Evolutionary conservation across 2,113 vertebrate genomes (phyloP).

Genomic region (Smithornis capensis): DNA sequence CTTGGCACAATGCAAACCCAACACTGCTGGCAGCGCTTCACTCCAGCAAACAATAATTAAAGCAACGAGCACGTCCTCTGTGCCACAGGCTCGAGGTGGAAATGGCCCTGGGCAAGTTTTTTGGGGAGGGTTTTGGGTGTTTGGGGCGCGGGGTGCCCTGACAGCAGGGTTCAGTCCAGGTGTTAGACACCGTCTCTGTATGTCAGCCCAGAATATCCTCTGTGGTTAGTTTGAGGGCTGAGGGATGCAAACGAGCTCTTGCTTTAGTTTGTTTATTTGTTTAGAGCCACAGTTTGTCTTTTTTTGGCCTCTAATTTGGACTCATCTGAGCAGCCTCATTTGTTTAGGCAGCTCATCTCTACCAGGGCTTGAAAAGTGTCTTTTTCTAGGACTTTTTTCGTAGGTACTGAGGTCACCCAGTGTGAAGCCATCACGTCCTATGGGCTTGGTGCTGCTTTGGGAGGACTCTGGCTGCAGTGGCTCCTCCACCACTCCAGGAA

Average conservation of each 20-base stretch:
- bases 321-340: background rate
- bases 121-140: background rate
- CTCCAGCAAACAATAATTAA: background rate
- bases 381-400: background rate
- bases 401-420: background rate
- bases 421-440: background rate
- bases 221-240: slow-evolving; percentile 19
- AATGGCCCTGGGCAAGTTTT: background rate
- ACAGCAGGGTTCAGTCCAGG: background rate
- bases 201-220: slow-evolving; percentile 38
- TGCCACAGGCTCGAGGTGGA: accelerated
- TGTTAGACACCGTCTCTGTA: background rate
- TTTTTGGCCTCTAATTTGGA: background rate
- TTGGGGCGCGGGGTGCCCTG: background rate
- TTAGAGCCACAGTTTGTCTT: background rate
- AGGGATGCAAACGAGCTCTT: slow-evolving; percentile 47
- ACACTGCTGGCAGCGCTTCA: accelerated
- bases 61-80: accelerated
- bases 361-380: background rate
- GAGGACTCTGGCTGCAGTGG: background rate
- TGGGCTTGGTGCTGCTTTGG: accelerated
- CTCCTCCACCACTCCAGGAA: background rate
- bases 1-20: background rate
- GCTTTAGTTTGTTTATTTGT: slow-evolving; percentile 33
- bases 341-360: background rate